Conservation (phyloP, 2,113 vertebrate species). For the Clupea harengus region DNA sequence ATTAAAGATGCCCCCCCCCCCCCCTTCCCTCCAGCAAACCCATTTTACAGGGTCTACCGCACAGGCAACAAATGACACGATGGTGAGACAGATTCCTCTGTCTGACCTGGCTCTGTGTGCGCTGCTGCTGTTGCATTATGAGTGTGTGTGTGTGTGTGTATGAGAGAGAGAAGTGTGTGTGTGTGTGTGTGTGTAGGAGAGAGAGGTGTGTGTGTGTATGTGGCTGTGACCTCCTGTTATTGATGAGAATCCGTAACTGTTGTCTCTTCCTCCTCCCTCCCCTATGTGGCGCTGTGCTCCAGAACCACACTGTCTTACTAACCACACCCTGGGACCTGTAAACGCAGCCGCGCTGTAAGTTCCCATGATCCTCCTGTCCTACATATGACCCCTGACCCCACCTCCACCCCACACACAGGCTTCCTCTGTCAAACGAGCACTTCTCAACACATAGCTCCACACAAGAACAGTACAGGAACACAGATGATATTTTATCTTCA, state of each 20-base stretch:
- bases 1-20: neutral
- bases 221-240: neutral
- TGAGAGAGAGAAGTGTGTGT: neutral
- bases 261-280: constrained; percentile 68
- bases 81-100: too few relatives aligned
- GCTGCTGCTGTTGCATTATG: too few relatives aligned
- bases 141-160: too few relatives aligned
- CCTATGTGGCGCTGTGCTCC: constrained; percentile 77
- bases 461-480: constrained; percentile 31
- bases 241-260: constrained; percentile 46
- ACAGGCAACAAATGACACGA: neutral
- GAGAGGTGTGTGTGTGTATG: neutral
- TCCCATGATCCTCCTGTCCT: constrained; percentile 73
- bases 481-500: constrained; percentile 47
- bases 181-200: neutral
- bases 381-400: constrained; percentile 40
- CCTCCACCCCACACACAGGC: constrained; percentile 57
- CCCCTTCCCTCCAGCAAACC: too few relatives aligned
- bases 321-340: constrained; percentile 99
- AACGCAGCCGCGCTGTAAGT: constrained; percentile 92
- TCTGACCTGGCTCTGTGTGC: too few relatives aligned
- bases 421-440: neutral
- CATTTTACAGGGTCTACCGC: neutral
- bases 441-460: constrained; percentile 55
- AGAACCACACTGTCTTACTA: constrained; percentile 99